Base-by-base conservation (phyloP, 2,113 vertebrate species). In the Motacilla alba region DNA sequence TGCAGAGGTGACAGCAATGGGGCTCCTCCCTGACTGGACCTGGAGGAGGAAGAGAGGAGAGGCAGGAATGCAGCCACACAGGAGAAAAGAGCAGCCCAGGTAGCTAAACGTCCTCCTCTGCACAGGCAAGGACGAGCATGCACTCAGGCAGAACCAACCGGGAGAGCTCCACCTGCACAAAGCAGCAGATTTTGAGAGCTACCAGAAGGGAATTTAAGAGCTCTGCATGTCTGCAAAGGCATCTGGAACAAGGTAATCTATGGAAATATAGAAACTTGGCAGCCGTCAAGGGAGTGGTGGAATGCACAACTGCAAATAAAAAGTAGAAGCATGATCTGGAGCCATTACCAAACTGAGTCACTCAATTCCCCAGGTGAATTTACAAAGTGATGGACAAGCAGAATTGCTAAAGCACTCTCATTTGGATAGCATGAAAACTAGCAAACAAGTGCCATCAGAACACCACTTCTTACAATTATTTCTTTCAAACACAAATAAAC, bases 341-440 rank as follows among this genome's bases (percentile, higher is more conserved):
- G 79, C 62, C 80, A 90, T 93, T 60, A 81, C 79, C 76, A 76
- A 92, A 83, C 64, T 77, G 86, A 96, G 94, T 95, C 94, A 94
- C 55, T 77, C 55, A 14, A 5, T 81, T 94, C 58, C 94, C 88
- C 70, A 81, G 79, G 76, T 93, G 80, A 93, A 81, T 83, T 87
- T 73, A 82, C 62, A 43, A 76, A 78, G 83, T 5, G 37, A 93
- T 37, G 68, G 85, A 92, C 75, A 68, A 68, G 6, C 28, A 62
- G 62, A 91, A 81, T 33, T 5, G 2, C 85, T 92, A 35, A 74
- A 88, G 43, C 41, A 58, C n/a, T 89, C 64, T 83, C 37, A 72
- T 62, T 70, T 56, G 31, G 58, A 92, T 56, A 53, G 68, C 83
- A 94, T 0, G 1, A 83, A 88, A 86, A 64, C 44, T 59, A 68